Evolutionary conservation across 2,888 invertebrate genomes (phyloP).

Genomic region (Phaedon cochleariae): DNA sequence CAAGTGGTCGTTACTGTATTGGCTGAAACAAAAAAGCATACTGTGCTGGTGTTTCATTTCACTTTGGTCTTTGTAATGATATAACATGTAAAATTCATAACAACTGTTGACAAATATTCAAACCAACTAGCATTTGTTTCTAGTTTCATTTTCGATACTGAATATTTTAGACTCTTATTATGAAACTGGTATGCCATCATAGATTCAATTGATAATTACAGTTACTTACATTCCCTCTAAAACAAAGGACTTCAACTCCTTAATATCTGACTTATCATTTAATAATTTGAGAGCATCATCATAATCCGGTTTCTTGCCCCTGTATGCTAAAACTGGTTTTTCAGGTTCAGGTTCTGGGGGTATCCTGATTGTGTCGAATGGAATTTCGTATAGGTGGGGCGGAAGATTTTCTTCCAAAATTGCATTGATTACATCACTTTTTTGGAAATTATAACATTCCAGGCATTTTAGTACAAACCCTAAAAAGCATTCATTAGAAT

Average conservation of each 20-base stretch:
- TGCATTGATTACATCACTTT: slow-evolving; percentile 82
- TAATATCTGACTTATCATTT: slow-evolving; percentile 73
- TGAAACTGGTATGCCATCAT: too few relatives aligned
- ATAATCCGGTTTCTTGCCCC: slow-evolving; percentile 71
- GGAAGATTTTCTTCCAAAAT: slow-evolving; percentile 80
- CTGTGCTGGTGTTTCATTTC: too few relatives aligned
- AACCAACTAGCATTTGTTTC: too few relatives aligned
- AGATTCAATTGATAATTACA: too few relatives aligned
- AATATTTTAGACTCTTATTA: too few relatives aligned
- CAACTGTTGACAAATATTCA: too few relatives aligned
- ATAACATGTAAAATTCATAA: too few relatives aligned
- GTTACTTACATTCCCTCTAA: slow-evolving; percentile 54
- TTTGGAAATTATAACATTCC: slow-evolving; percentile 77
- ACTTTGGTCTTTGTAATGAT: too few relatives aligned
- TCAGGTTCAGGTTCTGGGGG: slow-evolving; percentile 66
- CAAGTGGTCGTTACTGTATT: slow-evolving; percentile 65
- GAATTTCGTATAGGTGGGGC: slow-evolving; percentile 57
- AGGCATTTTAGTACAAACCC: slow-evolving; percentile 76
- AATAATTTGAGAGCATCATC: slow-evolving; percentile 70
- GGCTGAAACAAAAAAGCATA: slow-evolving; percentile 45
- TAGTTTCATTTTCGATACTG: too few relatives aligned
- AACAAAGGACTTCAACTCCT: slow-evolving; percentile 53
- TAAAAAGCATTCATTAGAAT: too few relatives aligned
- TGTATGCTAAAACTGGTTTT: slow-evolving; percentile 56
- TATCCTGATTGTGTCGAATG: slow-evolving; percentile 63